Evolutionary conservation across 2,797 vertebrate species (phyloP), one percentile per base, ranked within the genome.

Genomic region (Echiichthys vipera): DNA sequence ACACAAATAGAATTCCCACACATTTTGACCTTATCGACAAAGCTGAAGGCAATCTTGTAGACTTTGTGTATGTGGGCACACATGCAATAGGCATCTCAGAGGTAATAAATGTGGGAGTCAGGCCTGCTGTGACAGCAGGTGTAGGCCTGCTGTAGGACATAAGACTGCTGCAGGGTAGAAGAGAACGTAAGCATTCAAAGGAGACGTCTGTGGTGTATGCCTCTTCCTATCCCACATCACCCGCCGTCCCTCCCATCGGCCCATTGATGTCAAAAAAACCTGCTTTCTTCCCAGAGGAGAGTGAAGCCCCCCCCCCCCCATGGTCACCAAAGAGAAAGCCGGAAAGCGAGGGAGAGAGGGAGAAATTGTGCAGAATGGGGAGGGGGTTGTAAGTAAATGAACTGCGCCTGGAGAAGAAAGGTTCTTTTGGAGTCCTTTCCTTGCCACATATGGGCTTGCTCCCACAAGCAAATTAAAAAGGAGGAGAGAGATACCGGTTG

Each of bases 231-330:
- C 67, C 86, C 71, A 62, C 80, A 75, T 71, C 68, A 78, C 71
- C 74, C 65, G n/a, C 83, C 70, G 65, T 74, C 80, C 80, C 84
- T 84, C 80, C 74, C 70, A 73, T 68, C 20, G 46, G 61, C 74
- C 77, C 79, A 90, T 73, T 83, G 86, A 88, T 93, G 93, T 94
- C 94, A 94, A 83, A 89, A 93, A 93, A 94, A 94, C 84, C 91
- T 94, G 94, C 84, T 90, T 69, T 80, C 87, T 94, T 95, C 93
- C 90, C 94, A 95, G 87, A 88, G 84, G 88, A 90, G 83, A 89
- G 80, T 59, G 83, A 81, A 81, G 82, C 86, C 37, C 50, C 71
- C 3, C 54, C 68, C 65, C 69, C 73, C 87, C 83, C 74, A 75
- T 81, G 78, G 85, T 79, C 83, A 86, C 86, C 78, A 85, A 90